phyloP scores from a whole-genome alignment of 2,888 invertebrate species.

The Catocala nupta region DNA sequence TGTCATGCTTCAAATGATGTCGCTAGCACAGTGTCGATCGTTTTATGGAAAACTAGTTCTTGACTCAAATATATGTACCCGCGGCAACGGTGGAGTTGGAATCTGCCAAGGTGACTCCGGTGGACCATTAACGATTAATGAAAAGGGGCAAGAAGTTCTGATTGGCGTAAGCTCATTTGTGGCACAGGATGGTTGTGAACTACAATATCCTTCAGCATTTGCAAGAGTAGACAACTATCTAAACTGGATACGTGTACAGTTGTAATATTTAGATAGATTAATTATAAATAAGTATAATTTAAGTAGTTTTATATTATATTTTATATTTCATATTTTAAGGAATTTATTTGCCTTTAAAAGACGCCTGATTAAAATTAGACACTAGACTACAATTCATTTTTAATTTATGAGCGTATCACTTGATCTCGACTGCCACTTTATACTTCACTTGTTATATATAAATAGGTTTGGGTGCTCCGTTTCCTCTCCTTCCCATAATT shows the following conservation, averaged over 20 bases:
- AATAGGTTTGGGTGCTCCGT: too few relatives aligned
- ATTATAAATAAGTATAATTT: slow-evolving; percentile 6
- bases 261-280: slow-evolving; percentile 40
- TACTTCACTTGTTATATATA: too few relatives aligned
- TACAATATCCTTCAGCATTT: slow-evolving; percentile 73
- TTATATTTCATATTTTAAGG: neutral
- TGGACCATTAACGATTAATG: slow-evolving; percentile 67
- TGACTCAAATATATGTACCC: slow-evolving; percentile 74
- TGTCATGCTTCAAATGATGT: slow-evolving; percentile 66
- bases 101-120: slow-evolving; percentile 79
- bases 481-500: too few relatives aligned
- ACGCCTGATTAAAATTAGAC: too few relatives aligned
- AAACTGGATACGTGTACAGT: slow-evolving; percentile 64
- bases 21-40: slow-evolving; percentile 58
- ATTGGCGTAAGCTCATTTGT: slow-evolving; percentile 79
- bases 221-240: slow-evolving; percentile 68
- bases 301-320: neutral
- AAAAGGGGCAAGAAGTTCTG: slow-evolving; percentile 60
- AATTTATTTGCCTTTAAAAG: too few relatives aligned
- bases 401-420: too few relatives aligned
- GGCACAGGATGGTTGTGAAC: slow-evolving; percentile 69
- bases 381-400: too few relatives aligned
- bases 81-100: slow-evolving; percentile 71
- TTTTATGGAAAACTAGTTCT: slow-evolving; percentile 62
- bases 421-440: too few relatives aligned